Evolutionary conservation across 2,888 invertebrate genomes (phyloP).

Genomic region (Xanthia togata): DNA sequence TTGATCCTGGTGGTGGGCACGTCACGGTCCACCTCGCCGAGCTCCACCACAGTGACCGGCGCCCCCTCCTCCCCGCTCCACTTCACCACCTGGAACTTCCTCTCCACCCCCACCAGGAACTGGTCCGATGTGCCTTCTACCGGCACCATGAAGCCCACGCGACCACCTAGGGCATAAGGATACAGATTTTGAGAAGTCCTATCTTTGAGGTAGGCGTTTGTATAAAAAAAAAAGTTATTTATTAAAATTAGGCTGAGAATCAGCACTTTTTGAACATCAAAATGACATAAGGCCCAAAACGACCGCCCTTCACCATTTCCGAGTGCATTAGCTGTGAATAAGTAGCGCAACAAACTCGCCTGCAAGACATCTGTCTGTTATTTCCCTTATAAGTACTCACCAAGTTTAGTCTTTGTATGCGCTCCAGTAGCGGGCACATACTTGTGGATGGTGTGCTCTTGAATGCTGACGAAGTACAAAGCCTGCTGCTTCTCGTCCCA

Average conservation of each 20-base stretch:
- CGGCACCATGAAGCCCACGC: slow-evolving; percentile 91
- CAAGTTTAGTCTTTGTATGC: slow-evolving; percentile 88
- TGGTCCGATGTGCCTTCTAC: slow-evolving; percentile 91
- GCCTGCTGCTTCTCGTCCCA: slow-evolving; percentile 92
- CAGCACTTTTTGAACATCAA: background rate
- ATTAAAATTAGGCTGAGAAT: background rate
- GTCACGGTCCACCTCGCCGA: slow-evolving; percentile 91
- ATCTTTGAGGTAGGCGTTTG: too few species aligned
- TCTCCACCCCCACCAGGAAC: slow-evolving; percentile 92
- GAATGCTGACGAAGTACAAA: slow-evolving; percentile 92
- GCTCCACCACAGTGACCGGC: slow-evolving; percentile 81
- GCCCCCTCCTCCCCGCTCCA: slow-evolving; percentile 92
- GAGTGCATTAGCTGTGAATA: background rate
- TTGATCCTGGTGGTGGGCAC: slow-evolving; percentile 92
- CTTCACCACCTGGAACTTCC: slow-evolving; percentile 90
- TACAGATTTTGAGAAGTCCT: background rate
- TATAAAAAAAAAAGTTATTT: background rate
- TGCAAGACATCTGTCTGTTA: background rate
- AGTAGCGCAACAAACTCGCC: background rate
- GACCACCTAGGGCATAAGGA: slow-evolving; percentile 74
- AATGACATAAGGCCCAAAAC: too few species aligned
- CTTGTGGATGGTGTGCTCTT: slow-evolving; percentile 86
- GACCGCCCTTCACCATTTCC: background rate
- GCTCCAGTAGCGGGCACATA: slow-evolving; percentile 86
- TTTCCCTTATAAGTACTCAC: slow-evolving; percentile 73